Evolutionary conservation across 1,140 invertebrate species (phyloP).

Genomic region (Drosophila erecta): DNA sequence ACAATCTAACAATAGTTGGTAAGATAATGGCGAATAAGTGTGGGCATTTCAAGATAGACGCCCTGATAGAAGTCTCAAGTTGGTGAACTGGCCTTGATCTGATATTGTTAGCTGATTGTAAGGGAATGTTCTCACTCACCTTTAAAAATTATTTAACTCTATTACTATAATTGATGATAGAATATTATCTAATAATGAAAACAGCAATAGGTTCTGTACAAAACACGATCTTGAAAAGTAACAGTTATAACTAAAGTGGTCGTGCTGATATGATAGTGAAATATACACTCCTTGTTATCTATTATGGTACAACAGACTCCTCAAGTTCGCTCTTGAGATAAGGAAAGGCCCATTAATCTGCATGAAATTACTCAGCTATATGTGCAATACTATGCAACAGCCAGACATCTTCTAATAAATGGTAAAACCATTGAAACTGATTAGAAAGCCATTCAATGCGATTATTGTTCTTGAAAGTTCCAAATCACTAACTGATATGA

Average conservation of each 20-base stretch:
- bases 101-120: constrained; percentile 9
- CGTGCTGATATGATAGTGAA: not conserved
- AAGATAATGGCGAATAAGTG: constrained; percentile 24
- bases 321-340: constrained; percentile 14
- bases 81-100: constrained; percentile 16
- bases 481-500: not conserved
- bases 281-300: constrained; percentile 7
- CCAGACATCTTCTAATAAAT: not conserved
- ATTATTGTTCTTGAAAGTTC: constrained; percentile 8
- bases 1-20: too few species aligned
- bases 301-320: not conserved
- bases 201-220: not conserved
- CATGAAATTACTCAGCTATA: constrained; percentile 10
- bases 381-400: not conserved
- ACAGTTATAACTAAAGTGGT: too few species aligned
- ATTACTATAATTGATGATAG: not conserved
- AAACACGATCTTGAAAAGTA: too few species aligned
- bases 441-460: not conserved
- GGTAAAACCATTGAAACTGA: not conserved
- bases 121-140: not conserved
- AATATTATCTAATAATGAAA: constrained; percentile 4
- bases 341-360: not conserved
- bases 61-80: constrained; percentile 29
- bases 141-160: not conserved
- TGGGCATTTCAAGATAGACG: constrained; percentile 19